Evolutionary conservation across 2,797 vertebrate species (phyloP).

Genomic region (Scyliorhinus canicula): DNA sequence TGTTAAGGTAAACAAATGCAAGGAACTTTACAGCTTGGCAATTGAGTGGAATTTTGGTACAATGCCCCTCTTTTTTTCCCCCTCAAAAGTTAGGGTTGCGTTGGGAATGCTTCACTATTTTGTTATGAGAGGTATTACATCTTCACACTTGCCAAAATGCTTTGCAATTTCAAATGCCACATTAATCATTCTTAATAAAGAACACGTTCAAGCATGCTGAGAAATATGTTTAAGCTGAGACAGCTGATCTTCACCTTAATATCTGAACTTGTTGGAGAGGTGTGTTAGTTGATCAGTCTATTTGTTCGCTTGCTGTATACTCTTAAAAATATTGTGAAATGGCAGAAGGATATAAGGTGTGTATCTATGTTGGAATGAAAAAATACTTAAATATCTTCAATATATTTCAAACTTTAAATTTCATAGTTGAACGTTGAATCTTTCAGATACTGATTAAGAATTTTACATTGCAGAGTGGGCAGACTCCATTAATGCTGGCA

Average conservation of each 20-base stretch:
- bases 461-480: conserved; percentile 71
- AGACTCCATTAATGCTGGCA: conserved; percentile 90
- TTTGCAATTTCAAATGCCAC: background rate
- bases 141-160: background rate
- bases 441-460: background rate
- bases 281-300: background rate
- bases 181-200: conserved; percentile 26
- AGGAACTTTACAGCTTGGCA: background rate
- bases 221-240: background rate
- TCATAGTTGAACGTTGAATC: background rate
- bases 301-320: background rate
- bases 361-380: background rate
- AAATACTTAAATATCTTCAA: background rate
- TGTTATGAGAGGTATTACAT: background rate
- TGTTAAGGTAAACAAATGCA: background rate
- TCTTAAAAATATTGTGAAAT: conserved; percentile 9
- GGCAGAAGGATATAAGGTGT: background rate
- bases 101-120: background rate
- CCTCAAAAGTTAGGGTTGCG: background rate
- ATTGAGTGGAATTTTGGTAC: background rate
- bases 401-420: background rate
- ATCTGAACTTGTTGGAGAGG: background rate
- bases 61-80: background rate
- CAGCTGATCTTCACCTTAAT: conserved; percentile 12
- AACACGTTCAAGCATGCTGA: background rate